Evolutionary conservation across 2,113 vertebrate species (phyloP), one percentile per base, ranked within the genome.

Genomic region (Channa argus): DNA sequence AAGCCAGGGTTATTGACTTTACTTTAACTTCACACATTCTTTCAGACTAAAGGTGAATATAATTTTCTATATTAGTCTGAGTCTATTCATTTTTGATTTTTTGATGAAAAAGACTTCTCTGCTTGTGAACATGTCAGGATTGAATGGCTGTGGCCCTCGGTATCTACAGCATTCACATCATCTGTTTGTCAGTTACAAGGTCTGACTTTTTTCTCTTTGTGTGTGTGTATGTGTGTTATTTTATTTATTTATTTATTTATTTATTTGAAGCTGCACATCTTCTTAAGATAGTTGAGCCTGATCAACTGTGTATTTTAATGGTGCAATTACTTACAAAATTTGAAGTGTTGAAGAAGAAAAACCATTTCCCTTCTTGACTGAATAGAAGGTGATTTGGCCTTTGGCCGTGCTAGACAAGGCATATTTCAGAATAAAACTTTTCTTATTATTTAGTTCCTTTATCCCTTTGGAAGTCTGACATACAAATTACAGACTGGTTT

Each of bases 401-500:
- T 88, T 88, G 79, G 66, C 71, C 3, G 1, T 12, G 67, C 11
- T 4, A 70, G 49, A 81, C 77, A 49, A 63, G 80, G 47, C 78
- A 52, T 43, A 45, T 76, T 85, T 82, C 55, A 83, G 44, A 75
- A 78, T 67, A 61, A 63, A 52, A 47, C 59, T 34, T 82, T 54
- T 85, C 61, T 75, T 88, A 51, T 79, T 80, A 79, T 79, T 85
- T 70, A 47, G 11, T 88, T 86, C 52, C 59, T 89, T 82, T 68
- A 73, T 83, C 71, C n/a, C 61, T 38, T 38, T 54, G 24, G n/a
- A 75, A 58, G 63, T 76, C 63, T 77, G 67, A 86, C 76, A 6
- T 74, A 63, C 59, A 82, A 89, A 86, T 85, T 80, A 86, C 86
- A 89, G 60, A 67, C 63, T 49, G 55, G 74, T 72, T 88, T 84